Evolutionary conservation across 2,797 vertebrate genomes (phyloP).

Genomic region (Fringilla coelebs): DNA sequence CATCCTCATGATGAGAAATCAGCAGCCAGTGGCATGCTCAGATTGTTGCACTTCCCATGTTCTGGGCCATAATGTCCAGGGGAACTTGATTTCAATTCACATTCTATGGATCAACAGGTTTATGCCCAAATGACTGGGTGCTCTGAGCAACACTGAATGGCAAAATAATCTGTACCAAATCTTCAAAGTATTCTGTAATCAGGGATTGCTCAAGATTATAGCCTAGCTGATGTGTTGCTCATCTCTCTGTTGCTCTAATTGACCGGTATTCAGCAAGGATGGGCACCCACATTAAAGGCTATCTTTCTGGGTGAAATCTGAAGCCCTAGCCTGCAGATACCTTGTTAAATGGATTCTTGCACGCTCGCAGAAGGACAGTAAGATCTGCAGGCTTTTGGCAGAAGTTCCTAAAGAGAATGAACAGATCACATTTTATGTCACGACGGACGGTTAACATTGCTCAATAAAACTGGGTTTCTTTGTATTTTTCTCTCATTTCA

Average conservation of each 20-base stretch:
- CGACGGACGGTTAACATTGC: background rate
- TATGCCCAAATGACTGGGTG: background rate
- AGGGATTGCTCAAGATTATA: background rate
- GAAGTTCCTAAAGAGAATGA: background rate
- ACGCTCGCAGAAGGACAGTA: rapidly evolving
- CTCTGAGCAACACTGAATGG: background rate
- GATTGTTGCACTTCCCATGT: rapidly evolving
- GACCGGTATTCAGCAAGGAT: background rate
- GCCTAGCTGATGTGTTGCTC: background rate
- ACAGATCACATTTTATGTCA: background rate
- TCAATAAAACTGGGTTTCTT: background rate
- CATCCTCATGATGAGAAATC: background rate
- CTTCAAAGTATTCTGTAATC: background rate
- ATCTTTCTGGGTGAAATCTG: background rate
- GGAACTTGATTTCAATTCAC: background rate
- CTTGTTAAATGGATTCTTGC: background rate
- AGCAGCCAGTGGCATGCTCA: background rate
- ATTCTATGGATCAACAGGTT: background rate
- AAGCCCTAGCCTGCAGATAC: background rate
- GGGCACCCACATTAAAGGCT: background rate
- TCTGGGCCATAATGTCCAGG: background rate
- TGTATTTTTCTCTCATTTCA: background rate
- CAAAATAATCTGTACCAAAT: background rate
- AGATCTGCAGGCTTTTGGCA: background rate
- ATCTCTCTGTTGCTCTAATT: background rate